A percentile compares a stretch with the other conserved stretches of the same genome.
phyloP scores from a whole-genome alignment of 1,140 invertebrate genomes.

The Bombus consobrinus region DNA sequence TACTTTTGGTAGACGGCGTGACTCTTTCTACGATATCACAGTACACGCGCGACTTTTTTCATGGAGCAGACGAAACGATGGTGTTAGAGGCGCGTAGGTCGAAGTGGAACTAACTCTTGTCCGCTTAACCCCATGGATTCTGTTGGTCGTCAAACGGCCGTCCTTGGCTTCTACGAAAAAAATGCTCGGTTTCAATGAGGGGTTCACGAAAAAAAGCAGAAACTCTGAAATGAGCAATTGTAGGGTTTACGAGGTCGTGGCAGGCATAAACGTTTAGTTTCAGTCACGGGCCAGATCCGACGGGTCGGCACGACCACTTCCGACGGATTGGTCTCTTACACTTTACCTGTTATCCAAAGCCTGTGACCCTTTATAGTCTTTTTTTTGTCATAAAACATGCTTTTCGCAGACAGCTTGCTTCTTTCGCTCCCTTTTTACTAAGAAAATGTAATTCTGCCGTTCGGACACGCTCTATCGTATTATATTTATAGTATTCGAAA shows the following conservation, averaged over 20 bases:
- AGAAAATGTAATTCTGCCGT: too few relatives aligned
- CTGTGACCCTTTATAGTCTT: slow-evolving; percentile 17
- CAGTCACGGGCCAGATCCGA: slow-evolving; percentile 55
- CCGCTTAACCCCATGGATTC: slow-evolving; percentile 74
- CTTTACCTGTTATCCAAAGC: slow-evolving; percentile 28
- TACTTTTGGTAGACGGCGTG: too few relatives aligned
- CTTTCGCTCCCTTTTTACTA: background rate
- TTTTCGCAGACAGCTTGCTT: background rate
- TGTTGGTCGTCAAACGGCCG: slow-evolving; percentile 67
- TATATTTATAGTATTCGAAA: too few relatives aligned
- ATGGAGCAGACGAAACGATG: slow-evolving; percentile 1
- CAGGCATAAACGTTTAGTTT: slow-evolving; percentile 48
- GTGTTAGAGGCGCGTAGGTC: slow-evolving; percentile 64
- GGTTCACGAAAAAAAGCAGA: slow-evolving; percentile 67
- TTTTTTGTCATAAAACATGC: slow-evolving; percentile 5
- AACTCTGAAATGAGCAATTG: slow-evolving; percentile 74
- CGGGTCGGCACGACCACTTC: slow-evolving; percentile 56
- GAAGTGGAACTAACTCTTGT: slow-evolving; percentile 74
- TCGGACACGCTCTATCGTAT: fast-evolving
- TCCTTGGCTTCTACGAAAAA: slow-evolving; percentile 63
- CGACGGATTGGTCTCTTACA: slow-evolving; percentile 45
- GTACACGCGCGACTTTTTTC: background rate
- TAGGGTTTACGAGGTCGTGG: slow-evolving; percentile 74
- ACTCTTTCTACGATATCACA: background rate
- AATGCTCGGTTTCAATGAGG: slow-evolving; percentile 42